These are phyloP conservation scores for Thalpophila matura DNA, from an alignment of 2,888 invertebrate genomes.

Conservation along the genomic window DNA sequence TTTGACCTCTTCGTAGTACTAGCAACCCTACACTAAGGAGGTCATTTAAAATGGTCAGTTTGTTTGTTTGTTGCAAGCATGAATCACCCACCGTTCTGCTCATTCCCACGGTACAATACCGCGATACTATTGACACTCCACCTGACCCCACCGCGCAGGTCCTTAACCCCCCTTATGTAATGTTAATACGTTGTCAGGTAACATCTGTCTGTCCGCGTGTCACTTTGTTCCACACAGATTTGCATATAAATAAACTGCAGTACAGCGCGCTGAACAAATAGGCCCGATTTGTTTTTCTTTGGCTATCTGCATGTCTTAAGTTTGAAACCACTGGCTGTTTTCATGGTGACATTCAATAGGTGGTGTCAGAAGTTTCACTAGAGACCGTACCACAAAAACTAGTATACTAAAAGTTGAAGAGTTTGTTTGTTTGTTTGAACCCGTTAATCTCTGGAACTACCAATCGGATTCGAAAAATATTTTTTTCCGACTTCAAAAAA, in stretches of 20 bases:
- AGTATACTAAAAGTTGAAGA: no score
- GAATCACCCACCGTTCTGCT: constrained; percentile 30
- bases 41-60: no score
- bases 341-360: not conserved
- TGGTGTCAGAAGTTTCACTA: constrained; percentile 14
- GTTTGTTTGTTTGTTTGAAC: no score
- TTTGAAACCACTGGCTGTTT: constrained; percentile 22
- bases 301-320: constrained; percentile 43
- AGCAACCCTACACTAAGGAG: no score
- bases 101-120: constrained; percentile 50
- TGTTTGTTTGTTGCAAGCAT: no score
- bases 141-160: constrained; percentile 50
- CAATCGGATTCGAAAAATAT: no score
- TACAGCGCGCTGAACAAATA: constrained; percentile 52
- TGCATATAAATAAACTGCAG: constrained; percentile 70
- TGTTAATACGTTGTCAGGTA: constrained; percentile 65
- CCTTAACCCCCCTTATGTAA: constrained; percentile 64
- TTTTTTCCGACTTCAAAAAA: no score
- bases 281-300: constrained; percentile 52
- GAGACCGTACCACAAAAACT: no score
- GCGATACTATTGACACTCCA: constrained; percentile 44
- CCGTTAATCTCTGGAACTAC: no score
- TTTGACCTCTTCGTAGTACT: no score
- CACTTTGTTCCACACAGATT: constrained; percentile 65
- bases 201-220: constrained; percentile 67